Percentiles rank a stretch among this genome's conserved stretches.
These are phyloP conservation scores for Falco columbarius DNA, from an alignment of 2,797 vertebrate species.

Conservation along the genomic window DNA sequence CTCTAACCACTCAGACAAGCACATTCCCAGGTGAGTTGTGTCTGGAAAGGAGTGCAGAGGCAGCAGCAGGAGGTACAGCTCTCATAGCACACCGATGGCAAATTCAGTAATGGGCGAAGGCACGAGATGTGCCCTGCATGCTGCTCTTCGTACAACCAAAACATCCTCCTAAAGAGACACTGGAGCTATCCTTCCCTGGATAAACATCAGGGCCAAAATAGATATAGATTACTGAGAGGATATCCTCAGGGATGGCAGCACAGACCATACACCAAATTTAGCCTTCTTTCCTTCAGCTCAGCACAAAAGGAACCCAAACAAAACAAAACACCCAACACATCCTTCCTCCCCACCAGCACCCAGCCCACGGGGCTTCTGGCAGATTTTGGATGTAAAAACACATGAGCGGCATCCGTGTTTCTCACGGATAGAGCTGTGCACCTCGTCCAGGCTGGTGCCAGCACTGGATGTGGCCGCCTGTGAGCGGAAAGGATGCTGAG, in stretches of 20 bases:
- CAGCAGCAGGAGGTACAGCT: not conserved
- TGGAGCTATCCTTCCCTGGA: not conserved
- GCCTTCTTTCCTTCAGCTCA: not conserved
- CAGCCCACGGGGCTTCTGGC: not conserved
- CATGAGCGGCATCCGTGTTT: not conserved
- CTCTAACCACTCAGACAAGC: not conserved
- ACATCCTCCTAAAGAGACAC: not conserved
- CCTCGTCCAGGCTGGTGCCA: not conserved
- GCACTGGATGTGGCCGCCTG: fast-evolving
- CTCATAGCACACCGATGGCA: fast-evolving
- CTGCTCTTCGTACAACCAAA: not conserved
- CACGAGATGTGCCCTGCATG: fast-evolving
- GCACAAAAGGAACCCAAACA: not conserved
- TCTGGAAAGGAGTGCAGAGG: not conserved
- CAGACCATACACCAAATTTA: not conserved
- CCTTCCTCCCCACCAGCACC: not conserved
- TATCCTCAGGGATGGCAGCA: not conserved
- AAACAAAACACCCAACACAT: not conserved
- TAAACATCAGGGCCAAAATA: not conserved
- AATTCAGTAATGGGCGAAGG: not conserved
- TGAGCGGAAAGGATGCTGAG: not conserved
- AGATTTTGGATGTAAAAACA: not conserved
- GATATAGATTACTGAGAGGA: not conserved
- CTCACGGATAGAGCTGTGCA: fast-evolving
- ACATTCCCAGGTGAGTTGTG: fast-evolving